phyloP scores from a whole-genome alignment of 1,140 invertebrate species.

The Apis laboriosa region DNA sequence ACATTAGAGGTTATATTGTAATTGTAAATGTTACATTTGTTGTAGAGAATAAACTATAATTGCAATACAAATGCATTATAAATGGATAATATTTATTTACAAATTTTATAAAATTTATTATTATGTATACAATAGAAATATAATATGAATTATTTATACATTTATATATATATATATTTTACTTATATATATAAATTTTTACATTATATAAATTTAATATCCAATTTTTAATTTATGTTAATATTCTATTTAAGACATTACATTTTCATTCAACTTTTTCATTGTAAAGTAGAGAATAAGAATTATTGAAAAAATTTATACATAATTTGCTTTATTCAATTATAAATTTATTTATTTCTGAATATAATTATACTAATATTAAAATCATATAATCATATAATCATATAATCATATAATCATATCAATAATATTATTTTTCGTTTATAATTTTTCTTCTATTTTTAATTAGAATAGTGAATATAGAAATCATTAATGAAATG shows the following conservation, averaged over 20 bases:
- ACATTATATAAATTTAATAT: background rate
- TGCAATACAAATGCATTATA: background rate
- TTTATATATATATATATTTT: too few relatives aligned
- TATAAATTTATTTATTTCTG: background rate
- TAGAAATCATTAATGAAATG: background rate
- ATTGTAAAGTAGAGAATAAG: background rate
- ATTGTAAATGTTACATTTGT: conserved; percentile 14
- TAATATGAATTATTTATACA: background rate
- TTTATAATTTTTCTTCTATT: too few relatives aligned
- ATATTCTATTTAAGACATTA: background rate
- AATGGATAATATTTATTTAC: background rate
- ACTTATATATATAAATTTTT: background rate
- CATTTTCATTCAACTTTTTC: background rate
- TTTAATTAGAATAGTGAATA: background rate
- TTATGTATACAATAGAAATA: background rate
- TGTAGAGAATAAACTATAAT: background rate
- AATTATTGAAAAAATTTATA: background rate
- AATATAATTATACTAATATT: too few relatives aligned
- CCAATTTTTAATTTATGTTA: conserved; percentile 15
- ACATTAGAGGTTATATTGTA: conserved; percentile 41
- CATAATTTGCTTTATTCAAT: background rate
- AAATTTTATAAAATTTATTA: background rate
- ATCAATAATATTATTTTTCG: too few relatives aligned
- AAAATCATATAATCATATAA: background rate
- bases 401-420: too few relatives aligned